Percentiles rank a stretch among this genome's conserved stretches.
Conservation (phyloP, 2,888 invertebrate species). For the Teleogryllus oceanicus region DNA sequence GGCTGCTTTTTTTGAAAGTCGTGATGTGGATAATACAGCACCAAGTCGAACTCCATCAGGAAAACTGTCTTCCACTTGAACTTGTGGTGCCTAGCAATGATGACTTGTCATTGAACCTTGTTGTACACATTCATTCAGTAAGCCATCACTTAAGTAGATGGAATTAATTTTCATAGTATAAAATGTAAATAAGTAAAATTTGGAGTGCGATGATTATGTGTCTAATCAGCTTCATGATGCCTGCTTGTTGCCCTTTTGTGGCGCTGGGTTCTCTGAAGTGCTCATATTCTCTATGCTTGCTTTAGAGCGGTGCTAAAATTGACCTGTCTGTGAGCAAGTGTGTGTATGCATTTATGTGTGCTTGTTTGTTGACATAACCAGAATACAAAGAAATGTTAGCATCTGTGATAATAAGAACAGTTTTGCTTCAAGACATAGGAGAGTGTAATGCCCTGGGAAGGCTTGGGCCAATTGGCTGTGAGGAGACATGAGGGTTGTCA, state of each 20-base stretch:
- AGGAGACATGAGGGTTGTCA: not conserved
- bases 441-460: not conserved
- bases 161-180: no score
- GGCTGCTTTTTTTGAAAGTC: conserved; percentile 70
- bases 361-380: conserved; percentile 1
- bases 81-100: not conserved
- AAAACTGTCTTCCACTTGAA: conserved; percentile 26
- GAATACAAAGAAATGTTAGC: conserved; percentile 4
- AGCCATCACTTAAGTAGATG: no score
- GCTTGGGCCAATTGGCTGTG: not conserved
- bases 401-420: not conserved
- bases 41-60: conserved; percentile 25
- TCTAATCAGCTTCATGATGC: no score
- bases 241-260: no score
- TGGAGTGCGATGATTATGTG: not conserved
- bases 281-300: not conserved
- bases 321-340: conserved; percentile 6
- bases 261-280: conserved; percentile 3
- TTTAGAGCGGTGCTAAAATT: not conserved
- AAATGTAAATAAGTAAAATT: not conserved
- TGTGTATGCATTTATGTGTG: conserved; percentile 10
- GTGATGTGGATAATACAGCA: conserved; percentile 27
- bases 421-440: not conserved
- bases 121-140: no score
- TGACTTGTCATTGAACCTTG: not conserved